Percentiles rank a stretch among this genome's conserved stretches.
phyloP scores from a whole-genome alignment of 2,113 vertebrate genomes.

The Agapornis roseicollis region DNA sequence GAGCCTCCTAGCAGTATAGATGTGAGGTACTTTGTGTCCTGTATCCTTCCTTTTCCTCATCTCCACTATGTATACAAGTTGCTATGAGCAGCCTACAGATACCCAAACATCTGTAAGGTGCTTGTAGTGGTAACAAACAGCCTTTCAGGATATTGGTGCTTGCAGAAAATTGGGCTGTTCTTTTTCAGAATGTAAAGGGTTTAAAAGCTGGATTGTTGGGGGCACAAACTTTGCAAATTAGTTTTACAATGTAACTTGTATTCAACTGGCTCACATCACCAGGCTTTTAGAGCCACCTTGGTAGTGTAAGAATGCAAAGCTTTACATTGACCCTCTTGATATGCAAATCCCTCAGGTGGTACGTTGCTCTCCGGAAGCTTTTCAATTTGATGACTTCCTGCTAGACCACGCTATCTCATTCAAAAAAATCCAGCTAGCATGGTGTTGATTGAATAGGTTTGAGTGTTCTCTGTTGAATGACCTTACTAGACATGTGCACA shows the following conservation, averaged over 20 bases:
- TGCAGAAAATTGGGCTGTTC: neutral
- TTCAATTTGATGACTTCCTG: neutral
- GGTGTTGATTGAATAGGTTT: neutral
- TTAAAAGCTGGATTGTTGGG: neutral
- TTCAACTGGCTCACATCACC: neutral
- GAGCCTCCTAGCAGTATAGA: neutral
- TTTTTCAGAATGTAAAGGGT: neutral
- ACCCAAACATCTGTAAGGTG: neutral
- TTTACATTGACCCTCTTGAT: neutral
- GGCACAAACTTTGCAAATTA: neutral
- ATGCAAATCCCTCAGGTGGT: fast-evolving
- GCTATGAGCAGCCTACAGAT: neutral
- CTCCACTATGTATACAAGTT: neutral
- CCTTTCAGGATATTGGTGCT: neutral
- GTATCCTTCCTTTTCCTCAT: neutral
- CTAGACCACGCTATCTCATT: neutral
- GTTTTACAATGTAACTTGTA: fast-evolving
- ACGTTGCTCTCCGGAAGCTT: neutral
- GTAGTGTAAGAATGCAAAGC: neutral
- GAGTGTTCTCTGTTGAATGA: neutral
- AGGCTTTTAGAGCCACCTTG: neutral
- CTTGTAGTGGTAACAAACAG: neutral
- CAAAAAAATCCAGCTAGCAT: neutral
- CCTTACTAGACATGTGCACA: neutral
- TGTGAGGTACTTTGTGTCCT: neutral